These are phyloP conservation scores for Cichlasoma orientale DNA, from an alignment of 2,797 vertebrate species.

Conservation along the genomic window DNA sequence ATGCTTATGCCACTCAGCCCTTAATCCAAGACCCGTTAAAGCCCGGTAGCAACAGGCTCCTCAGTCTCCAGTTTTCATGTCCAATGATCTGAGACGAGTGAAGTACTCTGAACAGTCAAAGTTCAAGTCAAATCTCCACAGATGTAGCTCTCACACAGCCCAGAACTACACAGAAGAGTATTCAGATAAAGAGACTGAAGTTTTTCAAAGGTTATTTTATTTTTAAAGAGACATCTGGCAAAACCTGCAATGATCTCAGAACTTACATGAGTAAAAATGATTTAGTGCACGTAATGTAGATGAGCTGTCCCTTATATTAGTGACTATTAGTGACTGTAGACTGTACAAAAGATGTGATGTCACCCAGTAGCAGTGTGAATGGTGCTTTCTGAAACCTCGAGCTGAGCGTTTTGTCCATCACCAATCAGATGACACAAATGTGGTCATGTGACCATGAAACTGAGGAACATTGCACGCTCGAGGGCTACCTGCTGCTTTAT, in stretches of 20 bases:
- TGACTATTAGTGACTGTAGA: neutral
- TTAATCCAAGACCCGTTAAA: neutral
- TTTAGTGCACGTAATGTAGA: neutral
- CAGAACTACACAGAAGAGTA: neutral
- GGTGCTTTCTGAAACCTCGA: neutral
- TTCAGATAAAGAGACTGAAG: neutral
- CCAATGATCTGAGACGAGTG: neutral
- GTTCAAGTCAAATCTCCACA: neutral
- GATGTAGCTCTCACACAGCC: neutral
- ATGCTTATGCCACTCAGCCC: neutral
- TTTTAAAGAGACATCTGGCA: neutral
- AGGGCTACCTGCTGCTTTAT: neutral
- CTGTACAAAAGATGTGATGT: neutral
- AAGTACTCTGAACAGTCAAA: neutral
- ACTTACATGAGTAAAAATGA: neutral
- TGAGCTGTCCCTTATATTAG: neutral
- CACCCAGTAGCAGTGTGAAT: fast-evolving
- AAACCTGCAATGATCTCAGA: neutral
- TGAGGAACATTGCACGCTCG: neutral
- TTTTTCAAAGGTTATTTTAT: no score
- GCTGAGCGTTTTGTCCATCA: neutral
- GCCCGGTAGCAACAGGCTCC: neutral
- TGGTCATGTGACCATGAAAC: neutral
- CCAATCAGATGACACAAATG: neutral
- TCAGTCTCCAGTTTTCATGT: neutral